These are phyloP conservation scores for Dioctria rufipes DNA, from an alignment of 2,888 invertebrate species.

Conservation along the genomic window DNA sequence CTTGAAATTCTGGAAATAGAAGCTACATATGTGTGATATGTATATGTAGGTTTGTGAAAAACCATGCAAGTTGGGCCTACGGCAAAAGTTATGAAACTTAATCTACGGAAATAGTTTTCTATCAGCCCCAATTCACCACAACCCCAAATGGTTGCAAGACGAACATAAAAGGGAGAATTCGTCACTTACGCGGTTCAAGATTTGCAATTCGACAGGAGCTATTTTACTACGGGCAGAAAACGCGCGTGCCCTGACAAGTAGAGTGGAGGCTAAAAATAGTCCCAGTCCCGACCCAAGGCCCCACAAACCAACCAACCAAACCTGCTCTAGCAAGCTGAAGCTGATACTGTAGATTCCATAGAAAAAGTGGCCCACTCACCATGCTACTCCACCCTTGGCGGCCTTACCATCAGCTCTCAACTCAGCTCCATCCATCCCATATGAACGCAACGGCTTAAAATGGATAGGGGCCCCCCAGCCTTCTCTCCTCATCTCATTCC, in stretches of 20 bases:
- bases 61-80: background rate
- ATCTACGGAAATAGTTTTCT: background rate
- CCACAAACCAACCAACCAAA: background rate
- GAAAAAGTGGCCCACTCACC: no score
- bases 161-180: background rate
- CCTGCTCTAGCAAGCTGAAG: background rate
- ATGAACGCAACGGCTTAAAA: background rate
- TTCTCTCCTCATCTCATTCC: background rate
- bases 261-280: slow-evolving; percentile 38
- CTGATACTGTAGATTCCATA: background rate
- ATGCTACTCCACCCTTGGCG: no score
- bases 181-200: background rate
- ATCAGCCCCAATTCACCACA: background rate
- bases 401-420: no score
- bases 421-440: background rate
- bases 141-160: background rate
- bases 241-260: slow-evolving; percentile 19
- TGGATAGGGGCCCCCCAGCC: background rate
- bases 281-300: background rate
- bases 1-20: no score
- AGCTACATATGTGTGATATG: no score
- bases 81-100: slow-evolving; percentile 1
- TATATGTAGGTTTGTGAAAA: background rate
- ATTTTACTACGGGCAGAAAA: slow-evolving; percentile 14
- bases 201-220: background rate